These are phyloP conservation scores for Mormyrops attenuatus DNA, from an alignment of 2,797 vertebrate species.

Conservation along the genomic window DNA sequence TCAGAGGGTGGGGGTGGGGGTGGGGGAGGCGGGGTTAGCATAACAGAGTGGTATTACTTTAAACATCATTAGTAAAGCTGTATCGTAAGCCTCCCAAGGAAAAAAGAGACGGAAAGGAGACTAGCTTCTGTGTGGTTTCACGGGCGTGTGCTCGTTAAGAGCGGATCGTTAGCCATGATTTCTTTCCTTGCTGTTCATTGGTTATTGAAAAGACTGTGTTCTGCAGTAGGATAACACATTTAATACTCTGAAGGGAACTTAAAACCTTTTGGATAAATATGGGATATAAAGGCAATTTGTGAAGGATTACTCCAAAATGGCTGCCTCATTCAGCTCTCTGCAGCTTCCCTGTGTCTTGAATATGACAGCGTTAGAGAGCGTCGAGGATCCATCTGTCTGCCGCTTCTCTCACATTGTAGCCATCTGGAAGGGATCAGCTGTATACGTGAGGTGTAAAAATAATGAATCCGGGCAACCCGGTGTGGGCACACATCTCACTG, in stretches of 20 bases:
- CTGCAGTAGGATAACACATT: neutral
- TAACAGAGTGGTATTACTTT: slow-evolving; percentile 72
- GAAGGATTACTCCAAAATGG: slow-evolving; percentile 10
- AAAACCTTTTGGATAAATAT: slow-evolving; percentile 11
- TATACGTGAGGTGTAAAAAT: slow-evolving; percentile 6
- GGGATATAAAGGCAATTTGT: slow-evolving; percentile 12
- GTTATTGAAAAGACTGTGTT: neutral
- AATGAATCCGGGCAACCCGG: neutral
- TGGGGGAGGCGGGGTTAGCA: neutral
- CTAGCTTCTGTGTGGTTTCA: neutral
- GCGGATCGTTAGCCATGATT: neutral
- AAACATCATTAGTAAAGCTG: slow-evolving; percentile 73
- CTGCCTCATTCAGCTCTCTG: neutral
- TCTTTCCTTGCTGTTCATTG: neutral
- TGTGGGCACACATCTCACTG: neutral
- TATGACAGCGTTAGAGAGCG: neutral
- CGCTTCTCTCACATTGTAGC: neutral
- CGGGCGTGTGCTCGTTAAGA: neutral
- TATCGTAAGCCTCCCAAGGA: slow-evolving; percentile 44
- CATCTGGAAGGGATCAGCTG: slow-evolving; percentile 18
- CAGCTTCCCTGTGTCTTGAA: neutral
- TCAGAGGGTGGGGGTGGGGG: neutral
- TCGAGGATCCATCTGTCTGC: slow-evolving; percentile 20
- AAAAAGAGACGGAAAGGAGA: slow-evolving; percentile 43
- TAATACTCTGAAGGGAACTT: neutral